Evolutionary conservation across 2,797 vertebrate genomes (phyloP).

Genomic region (Pseudotriccus pelzelni): DNA sequence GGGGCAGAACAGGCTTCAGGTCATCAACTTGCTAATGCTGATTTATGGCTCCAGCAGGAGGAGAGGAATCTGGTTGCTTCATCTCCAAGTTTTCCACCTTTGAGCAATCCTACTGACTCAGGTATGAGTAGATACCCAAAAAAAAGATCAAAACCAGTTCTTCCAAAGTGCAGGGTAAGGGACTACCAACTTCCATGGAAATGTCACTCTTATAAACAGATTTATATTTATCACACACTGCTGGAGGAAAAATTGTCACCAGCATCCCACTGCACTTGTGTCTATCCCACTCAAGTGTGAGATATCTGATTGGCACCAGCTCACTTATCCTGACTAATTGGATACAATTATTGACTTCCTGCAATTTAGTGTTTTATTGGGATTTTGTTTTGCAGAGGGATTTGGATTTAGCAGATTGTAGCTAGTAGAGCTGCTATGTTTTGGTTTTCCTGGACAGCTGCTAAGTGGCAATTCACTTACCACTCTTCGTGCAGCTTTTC

Average conservation of each 20-base stretch:
- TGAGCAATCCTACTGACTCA: not conserved
- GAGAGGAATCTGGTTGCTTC: not conserved
- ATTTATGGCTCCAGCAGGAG: not conserved
- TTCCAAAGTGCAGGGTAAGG: not conserved
- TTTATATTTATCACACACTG: not conserved
- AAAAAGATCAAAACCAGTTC: not conserved
- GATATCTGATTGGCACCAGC: constrained; percentile 25
- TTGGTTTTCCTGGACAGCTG: not conserved
- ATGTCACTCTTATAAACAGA: not conserved
- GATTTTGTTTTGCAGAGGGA: not conserved
- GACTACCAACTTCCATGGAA: not conserved
- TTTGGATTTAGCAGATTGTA: constrained; percentile 1
- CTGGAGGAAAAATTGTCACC: constrained; percentile 10
- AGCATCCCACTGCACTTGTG: constrained; percentile 4
- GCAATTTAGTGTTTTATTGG: not conserved
- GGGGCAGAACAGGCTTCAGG: not conserved
- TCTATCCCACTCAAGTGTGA: not conserved
- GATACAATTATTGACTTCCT: constrained; percentile 47
- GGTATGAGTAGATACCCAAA: not conserved
- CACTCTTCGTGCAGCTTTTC: not conserved
- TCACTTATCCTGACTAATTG: constrained; percentile 17
- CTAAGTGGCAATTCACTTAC: not conserved
- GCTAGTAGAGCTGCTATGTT: not conserved
- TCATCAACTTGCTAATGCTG: not conserved
- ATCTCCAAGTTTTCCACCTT: not conserved